Evolutionary conservation across 2,113 vertebrate species (phyloP).

Genomic region (Cryptotis parvus): DNA sequence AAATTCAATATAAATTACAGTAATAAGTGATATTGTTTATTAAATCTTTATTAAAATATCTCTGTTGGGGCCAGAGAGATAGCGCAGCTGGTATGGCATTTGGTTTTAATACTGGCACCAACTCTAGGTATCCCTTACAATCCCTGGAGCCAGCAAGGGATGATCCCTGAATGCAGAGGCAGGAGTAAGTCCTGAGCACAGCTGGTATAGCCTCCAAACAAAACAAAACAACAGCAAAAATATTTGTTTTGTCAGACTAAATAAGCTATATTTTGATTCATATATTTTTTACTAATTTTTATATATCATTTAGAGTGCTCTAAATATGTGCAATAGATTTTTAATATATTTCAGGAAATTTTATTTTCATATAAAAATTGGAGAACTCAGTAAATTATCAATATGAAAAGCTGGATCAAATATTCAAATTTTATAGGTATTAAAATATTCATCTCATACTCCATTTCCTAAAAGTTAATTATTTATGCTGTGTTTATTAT

Average conservation of each 20-base stretch:
- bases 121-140: too few species aligned
- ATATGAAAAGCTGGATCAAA: conserved; percentile 55
- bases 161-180: too few species aligned
- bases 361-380: conserved; percentile 49
- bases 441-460: conserved; percentile 63
- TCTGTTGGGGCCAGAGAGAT: neutral
- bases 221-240: too few species aligned
- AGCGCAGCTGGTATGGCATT: too few species aligned
- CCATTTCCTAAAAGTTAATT: neutral
- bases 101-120: too few species aligned
- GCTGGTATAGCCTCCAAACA: too few species aligned
- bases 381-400: conserved; percentile 54
- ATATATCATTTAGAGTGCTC: neutral
- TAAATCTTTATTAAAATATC: neutral
- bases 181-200: too few species aligned
- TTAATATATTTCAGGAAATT: conserved; percentile 25
- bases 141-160: too few species aligned
- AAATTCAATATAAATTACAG: too few species aligned
- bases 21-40: neutral
- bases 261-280: neutral
- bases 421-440: conserved; percentile 36
- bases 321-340: conserved; percentile 5
- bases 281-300: conserved; percentile 24
- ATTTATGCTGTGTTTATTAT: conserved; percentile 25
- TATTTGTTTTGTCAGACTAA: neutral